Conservation (phyloP, 2,113 vertebrate species). For the Aphelocoma coerulescens region DNA sequence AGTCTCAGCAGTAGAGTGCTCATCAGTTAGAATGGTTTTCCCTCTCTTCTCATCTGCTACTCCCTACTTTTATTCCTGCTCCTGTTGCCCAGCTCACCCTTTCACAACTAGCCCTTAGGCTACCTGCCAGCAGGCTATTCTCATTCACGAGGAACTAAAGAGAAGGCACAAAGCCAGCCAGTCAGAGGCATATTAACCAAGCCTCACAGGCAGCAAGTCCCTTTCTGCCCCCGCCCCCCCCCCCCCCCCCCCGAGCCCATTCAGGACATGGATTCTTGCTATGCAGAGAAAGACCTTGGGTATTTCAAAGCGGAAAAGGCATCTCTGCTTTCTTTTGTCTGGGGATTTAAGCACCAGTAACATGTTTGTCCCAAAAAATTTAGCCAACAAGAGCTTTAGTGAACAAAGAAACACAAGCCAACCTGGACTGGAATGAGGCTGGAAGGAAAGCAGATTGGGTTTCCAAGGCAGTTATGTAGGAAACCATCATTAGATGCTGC, state of each 20-base stretch:
- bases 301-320: constrained; percentile 44
- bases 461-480: neutral
- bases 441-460: neutral
- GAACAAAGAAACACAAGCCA: constrained; percentile 30
- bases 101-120: constrained; percentile 61
- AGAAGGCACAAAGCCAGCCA: constrained; percentile 64
- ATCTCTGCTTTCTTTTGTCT: constrained; percentile 32
- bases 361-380: constrained; percentile 16
- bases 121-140: constrained; percentile 74
- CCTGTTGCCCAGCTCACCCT: constrained; percentile 52
- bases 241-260: neutral
- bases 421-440: neutral
- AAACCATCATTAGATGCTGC: neutral
- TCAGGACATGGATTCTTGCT: constrained; percentile 29
- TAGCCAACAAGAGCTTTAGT: constrained; percentile 37
- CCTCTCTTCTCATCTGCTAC: neutral
- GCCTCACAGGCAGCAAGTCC: neutral
- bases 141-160: constrained; percentile 64
- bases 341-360: constrained; percentile 27
- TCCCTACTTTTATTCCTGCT: neutral
- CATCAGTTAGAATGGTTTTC: neutral
- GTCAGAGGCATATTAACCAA: constrained; percentile 45
- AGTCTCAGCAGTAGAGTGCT: constrained; percentile 11
- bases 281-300: neutral
- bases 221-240: neutral